These are phyloP conservation scores for Channa argus DNA, from an alignment of 2,113 vertebrate species.

Conservation along the genomic window DNA sequence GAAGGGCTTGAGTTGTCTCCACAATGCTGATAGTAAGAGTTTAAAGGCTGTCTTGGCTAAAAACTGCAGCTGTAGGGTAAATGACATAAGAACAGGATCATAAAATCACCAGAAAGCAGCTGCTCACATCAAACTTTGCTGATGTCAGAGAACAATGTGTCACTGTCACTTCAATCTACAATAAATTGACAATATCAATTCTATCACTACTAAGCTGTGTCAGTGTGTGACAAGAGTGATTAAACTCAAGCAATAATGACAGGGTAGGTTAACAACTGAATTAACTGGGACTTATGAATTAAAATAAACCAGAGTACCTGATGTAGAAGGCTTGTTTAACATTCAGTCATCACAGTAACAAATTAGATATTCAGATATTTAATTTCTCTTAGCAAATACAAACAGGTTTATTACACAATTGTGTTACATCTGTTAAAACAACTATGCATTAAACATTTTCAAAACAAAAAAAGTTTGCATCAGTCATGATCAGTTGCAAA, in stretches of 20 bases:
- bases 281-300: background rate
- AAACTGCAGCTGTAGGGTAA: background rate
- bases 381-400: background rate
- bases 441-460: background rate
- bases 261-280: background rate
- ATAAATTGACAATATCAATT: background rate
- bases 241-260: background rate
- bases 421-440: slow-evolving; percentile 5
- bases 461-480: background rate
- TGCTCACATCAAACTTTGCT: background rate
- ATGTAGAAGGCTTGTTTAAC: too few relatives aligned
- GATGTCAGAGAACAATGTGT: background rate
- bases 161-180: background rate
- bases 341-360: too few relatives aligned
- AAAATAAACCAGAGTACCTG: background rate
- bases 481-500: slow-evolving; percentile 58
- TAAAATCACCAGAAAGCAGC: background rate
- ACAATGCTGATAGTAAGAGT: background rate
- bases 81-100: slow-evolving; percentile 2
- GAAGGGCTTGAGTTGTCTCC: background rate
- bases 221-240: background rate
- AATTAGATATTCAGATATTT: slow-evolving; percentile 6
- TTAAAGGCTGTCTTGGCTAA: background rate
- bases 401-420: background rate
- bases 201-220: background rate